A percentile compares a stretch with the other conserved stretches of the same genome.
phyloP scores from a whole-genome alignment of 2,797 vertebrate species.

The Epinephelus coioides region DNA sequence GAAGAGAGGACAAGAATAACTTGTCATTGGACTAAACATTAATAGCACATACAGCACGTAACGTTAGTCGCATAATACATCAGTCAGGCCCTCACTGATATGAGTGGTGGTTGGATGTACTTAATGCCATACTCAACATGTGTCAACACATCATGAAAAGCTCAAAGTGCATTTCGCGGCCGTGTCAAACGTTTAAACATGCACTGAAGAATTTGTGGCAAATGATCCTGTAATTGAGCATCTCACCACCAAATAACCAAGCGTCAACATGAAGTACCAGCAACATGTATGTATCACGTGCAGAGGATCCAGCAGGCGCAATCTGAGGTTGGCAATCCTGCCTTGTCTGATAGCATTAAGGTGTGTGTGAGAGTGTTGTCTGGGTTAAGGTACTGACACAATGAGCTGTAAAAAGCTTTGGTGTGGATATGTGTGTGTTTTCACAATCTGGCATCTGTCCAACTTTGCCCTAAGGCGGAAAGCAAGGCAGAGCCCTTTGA shows the following conservation, averaged over 20 bases:
- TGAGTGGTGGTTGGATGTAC: slow-evolving; percentile 4
- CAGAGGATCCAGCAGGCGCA: neutral
- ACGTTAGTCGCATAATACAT: neutral
- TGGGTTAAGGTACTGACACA: slow-evolving; percentile 62
- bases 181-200: neutral
- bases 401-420: slow-evolving; percentile 73
- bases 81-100: neutral
- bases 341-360: slow-evolving; percentile 19
- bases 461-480: slow-evolving; percentile 74
- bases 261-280: neutral
- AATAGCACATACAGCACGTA: too few species aligned
- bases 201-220: neutral
- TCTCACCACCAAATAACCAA: neutral
- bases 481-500: slow-evolving; percentile 73
- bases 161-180: neutral
- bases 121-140: neutral
- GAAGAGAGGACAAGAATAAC: too few species aligned
- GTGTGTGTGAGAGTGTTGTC: slow-evolving; percentile 29
- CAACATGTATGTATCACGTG: neutral
- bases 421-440: slow-evolving; percentile 46
- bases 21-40: too few species aligned
- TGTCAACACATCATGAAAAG: neutral
- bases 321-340: slow-evolving; percentile 4
- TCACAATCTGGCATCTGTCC: slow-evolving; percentile 78
- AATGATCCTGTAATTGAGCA: neutral